A percentile compares a stretch with the other conserved stretches of the same genome.
Conservation (phyloP, 1,140 invertebrate species). For the Drosophila ironensis region DNA sequence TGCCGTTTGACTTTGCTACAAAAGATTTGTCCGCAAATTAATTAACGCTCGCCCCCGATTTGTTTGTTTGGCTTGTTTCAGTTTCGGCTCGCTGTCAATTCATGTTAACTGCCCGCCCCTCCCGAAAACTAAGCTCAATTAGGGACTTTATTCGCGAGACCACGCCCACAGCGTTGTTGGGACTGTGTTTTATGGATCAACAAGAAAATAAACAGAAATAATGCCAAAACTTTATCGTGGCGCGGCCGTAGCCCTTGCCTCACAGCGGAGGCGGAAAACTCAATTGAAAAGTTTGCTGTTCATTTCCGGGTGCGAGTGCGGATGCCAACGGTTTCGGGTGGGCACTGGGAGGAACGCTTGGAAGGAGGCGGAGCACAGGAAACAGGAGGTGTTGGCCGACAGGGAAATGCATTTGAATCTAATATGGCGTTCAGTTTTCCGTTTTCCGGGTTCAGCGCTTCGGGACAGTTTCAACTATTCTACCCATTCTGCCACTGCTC, state of each 20-base stretch:
- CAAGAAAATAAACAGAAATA: conserved; percentile 70
- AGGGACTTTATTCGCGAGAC: conserved; percentile 4
- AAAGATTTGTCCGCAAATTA: conserved; percentile 56
- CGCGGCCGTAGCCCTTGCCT: conserved; percentile 12
- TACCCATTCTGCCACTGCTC: not conserved
- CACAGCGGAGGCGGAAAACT: conserved; percentile 53
- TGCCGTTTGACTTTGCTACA: conserved; percentile 17
- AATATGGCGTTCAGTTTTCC: conserved; percentile 70
- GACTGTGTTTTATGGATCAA: conserved; percentile 57
- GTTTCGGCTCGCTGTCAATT: conserved; percentile 26
- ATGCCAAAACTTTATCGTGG: conserved; percentile 61
- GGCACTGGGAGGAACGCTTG: not conserved
- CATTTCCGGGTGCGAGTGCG: conserved; percentile 53
- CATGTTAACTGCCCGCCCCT: conserved; percentile 35
- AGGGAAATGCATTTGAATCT: conserved; percentile 73
- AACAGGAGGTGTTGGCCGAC: conserved; percentile 58
- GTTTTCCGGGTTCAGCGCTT: conserved; percentile 37
- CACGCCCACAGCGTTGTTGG: conserved; percentile 3
- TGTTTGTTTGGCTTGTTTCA: conserved; percentile 3
- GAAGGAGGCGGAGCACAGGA: conserved; percentile 30
- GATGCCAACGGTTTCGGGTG: conserved; percentile 8
- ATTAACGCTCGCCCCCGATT: conserved; percentile 36
- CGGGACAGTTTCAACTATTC: conserved; percentile 47
- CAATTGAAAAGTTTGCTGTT: conserved; percentile 73
- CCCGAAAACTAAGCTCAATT: conserved; percentile 37